Evolutionary conservation across 2,113 vertebrate species (phyloP), one percentile per base, ranked within the genome.

Genomic region (Corythaeola cristata): DNA sequence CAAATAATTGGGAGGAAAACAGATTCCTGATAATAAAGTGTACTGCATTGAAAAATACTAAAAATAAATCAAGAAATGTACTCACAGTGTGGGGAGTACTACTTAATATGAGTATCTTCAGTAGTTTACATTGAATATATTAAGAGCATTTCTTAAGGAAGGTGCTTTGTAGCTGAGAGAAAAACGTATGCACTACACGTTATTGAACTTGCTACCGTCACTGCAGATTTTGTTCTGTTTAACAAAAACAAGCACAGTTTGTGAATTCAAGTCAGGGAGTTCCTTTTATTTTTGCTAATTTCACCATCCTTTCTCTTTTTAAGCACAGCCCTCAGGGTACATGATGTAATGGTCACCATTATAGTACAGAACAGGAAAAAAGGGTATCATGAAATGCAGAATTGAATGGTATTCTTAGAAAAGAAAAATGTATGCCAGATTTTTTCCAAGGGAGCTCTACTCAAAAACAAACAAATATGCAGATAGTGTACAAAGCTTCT

Each of bases 161-260:
- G 73, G 86, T 94, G 95, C 95, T 98, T 97, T 97, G 96, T 97
- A 64, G 85, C 88, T 91, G 93, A 9, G 90, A 97, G 83, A 87
- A 96, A 96, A 97, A 89, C 93, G 80, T 97, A 97, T 98, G 97
- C 91, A 85, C 88, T 97, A 94, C 97, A 96, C 74, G 94, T 96
- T 97, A 96, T 90, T 96, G 94, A 97, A 95, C 97, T 98, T 96
- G 94, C 96, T 96, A 97, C 96, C 93, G 87, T 97, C 96, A 96
- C 97, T 82, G 93, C 93, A 97, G 96, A 98, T 97, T 97, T 97
- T 98, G 95, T 98, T 96, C 93, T 98, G 96, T 98, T 98, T 98
- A 97, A 98, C 97, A 98, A 98, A 98, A 98, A 98, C 97, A 98
- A 98, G 96, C 94, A 94, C 96, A 94, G 96, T 98, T 98, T 98